Conservation (phyloP, 2,113 vertebrate species). For the Papio anubis region DNA sequence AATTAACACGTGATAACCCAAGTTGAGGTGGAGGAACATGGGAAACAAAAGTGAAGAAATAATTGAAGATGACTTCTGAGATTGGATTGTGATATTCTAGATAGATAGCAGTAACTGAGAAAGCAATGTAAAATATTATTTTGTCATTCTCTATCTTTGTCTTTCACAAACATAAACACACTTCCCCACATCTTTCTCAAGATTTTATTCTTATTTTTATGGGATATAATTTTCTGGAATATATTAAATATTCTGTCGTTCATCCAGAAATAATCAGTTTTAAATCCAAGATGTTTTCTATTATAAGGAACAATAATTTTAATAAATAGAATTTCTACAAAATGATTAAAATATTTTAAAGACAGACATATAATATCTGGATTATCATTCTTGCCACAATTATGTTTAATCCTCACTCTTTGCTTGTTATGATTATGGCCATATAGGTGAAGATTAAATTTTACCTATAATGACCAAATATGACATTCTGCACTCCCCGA, state of each 20-base stretch:
- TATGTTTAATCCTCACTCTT: not conserved
- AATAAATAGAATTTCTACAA: not conserved
- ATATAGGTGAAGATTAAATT: not conserved
- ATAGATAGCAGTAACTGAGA: not conserved
- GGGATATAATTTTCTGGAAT: not conserved
- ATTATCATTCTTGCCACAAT: not conserved
- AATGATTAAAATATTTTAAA: not conserved
- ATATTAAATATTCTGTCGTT: not conserved
- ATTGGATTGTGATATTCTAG: not conserved
- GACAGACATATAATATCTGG: not conserved
- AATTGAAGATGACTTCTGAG: not conserved
- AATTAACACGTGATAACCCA: not conserved
- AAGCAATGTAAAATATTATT: not conserved
- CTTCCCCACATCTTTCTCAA: not conserved
- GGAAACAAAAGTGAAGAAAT: not conserved
- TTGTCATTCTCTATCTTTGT: not conserved
- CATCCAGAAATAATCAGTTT: not conserved
- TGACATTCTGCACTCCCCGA: not conserved
- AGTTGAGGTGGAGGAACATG: not conserved
- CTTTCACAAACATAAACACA: not conserved
- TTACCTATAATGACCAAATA: not conserved
- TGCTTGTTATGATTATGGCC: not conserved
- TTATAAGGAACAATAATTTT: not conserved
- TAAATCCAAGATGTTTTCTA: not conserved
- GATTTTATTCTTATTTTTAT: not conserved